These are phyloP conservation scores for Aleadryas rufinucha DNA, from an alignment of 2,113 vertebrate species.

Conservation along the genomic window DNA sequence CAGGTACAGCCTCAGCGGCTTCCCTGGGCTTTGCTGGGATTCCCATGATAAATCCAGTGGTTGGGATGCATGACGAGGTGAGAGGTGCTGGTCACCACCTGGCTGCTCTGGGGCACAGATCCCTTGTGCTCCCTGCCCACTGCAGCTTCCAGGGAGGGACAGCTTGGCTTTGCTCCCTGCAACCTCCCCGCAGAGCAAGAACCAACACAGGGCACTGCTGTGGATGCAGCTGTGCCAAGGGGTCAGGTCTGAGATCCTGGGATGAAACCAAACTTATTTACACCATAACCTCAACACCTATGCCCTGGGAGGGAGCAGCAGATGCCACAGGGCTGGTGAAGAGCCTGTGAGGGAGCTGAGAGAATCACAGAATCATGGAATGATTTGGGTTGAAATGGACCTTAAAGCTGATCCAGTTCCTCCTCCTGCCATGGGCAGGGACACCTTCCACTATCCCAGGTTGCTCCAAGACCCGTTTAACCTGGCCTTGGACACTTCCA, in stretches of 20 bases:
- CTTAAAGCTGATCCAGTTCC: neutral
- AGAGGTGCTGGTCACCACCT: neutral
- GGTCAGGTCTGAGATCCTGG: neutral
- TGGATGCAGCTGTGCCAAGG: neutral
- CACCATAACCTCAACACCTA: neutral
- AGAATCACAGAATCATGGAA: neutral
- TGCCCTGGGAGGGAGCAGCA: neutral
- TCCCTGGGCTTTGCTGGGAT: neutral
- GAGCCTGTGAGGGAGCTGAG: neutral
- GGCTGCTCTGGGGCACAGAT: neutral
- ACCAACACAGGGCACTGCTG: neutral
- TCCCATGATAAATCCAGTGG: neutral
- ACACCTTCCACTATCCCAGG: neutral
- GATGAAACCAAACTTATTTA: neutral
- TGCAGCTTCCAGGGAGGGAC: neutral
- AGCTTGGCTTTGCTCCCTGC: neutral
- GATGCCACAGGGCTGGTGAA: neutral
- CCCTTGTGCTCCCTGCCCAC: neutral
- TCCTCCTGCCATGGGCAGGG: neutral
- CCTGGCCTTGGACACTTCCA: neutral
- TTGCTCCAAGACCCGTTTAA: rapidly evolving
- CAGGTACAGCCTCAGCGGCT: neutral
- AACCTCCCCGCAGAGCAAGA: rapidly evolving
- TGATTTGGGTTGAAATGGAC: neutral
- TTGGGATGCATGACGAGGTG: rapidly evolving